These are phyloP conservation scores for Halcyon badia DNA, from an alignment of 2,797 vertebrate species.

Conservation along the genomic window DNA sequence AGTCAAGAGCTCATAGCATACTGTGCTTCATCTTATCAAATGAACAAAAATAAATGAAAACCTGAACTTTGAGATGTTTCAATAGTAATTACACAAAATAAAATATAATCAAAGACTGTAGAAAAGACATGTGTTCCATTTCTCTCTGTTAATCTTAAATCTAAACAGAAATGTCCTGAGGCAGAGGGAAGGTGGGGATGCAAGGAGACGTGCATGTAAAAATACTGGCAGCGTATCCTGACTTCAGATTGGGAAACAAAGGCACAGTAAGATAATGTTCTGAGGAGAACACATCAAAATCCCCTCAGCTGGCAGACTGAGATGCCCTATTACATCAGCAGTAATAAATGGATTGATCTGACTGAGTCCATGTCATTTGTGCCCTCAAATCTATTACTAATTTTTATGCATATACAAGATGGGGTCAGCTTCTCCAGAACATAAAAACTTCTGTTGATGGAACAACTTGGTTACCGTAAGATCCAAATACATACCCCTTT, in stretches of 20 bases:
- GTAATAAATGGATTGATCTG: not conserved
- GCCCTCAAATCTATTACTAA: not conserved
- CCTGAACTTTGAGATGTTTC: slow-evolving; percentile 26
- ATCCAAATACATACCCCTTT: not conserved
- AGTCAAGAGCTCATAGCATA: not conserved
- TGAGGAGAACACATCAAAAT: not conserved
- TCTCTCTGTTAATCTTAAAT: slow-evolving; percentile 28
- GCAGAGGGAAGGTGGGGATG: not conserved
- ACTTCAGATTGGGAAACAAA: not conserved
- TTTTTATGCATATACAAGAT: not conserved
- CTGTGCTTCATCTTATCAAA: not conserved
- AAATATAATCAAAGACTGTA: not conserved
- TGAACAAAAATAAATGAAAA: not conserved
- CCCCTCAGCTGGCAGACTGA: not conserved
- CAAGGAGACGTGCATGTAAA: not conserved
- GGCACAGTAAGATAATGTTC: not conserved
- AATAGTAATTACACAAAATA: slow-evolving; percentile 39
- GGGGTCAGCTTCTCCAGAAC: not conserved
- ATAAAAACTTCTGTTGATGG: not conserved
- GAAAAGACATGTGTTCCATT: not conserved
- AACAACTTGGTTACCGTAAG: not conserved
- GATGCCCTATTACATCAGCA: not conserved
- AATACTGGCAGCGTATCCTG: not conserved
- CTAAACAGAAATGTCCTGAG: slow-evolving; percentile 4
- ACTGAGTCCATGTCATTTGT: not conserved